phyloP scores from a whole-genome alignment of 2,113 vertebrate genomes.

The Bubo bubo region DNA sequence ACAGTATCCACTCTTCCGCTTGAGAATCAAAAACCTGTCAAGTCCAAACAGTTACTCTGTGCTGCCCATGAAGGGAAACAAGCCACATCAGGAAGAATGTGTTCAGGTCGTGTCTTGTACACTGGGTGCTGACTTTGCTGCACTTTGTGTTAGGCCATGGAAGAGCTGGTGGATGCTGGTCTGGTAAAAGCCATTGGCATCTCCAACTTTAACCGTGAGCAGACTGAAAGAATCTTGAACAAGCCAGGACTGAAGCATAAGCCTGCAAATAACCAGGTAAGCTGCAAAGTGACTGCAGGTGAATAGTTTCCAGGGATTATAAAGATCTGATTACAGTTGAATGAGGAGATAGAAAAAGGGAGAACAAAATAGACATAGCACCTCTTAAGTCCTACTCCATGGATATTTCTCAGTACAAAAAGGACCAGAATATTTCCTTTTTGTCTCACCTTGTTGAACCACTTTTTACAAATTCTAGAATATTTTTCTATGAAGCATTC shows the following conservation, averaged over 20 bases:
- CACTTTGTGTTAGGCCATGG: slow-evolving; percentile 83
- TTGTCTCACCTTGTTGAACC: neutral
- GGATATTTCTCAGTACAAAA: neutral
- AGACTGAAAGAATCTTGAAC: slow-evolving; percentile 85
- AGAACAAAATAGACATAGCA: neutral
- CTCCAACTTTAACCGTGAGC: slow-evolving; percentile 91
- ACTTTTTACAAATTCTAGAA: neutral
- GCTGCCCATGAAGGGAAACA: neutral
- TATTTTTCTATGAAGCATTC: neutral
- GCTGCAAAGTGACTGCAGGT: neutral
- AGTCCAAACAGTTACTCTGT: neutral
- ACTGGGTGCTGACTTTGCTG: neutral
- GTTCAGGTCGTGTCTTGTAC: neutral
- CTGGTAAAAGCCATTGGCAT: slow-evolving; percentile 90
- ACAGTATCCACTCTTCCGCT: neutral
- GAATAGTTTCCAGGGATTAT: neutral
- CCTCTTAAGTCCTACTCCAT: neutral
- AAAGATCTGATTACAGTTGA: neutral
- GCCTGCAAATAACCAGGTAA: slow-evolving; percentile 88
- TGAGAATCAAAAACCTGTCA: neutral
- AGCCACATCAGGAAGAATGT: neutral
- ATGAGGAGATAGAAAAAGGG: neutral
- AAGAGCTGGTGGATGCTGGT: slow-evolving; percentile 87
- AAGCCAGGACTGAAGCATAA: slow-evolving; percentile 90
- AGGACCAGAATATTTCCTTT: neutral